Conservation (phyloP, 2,113 vertebrate genomes). For the Recurvirostra avosetta region DNA sequence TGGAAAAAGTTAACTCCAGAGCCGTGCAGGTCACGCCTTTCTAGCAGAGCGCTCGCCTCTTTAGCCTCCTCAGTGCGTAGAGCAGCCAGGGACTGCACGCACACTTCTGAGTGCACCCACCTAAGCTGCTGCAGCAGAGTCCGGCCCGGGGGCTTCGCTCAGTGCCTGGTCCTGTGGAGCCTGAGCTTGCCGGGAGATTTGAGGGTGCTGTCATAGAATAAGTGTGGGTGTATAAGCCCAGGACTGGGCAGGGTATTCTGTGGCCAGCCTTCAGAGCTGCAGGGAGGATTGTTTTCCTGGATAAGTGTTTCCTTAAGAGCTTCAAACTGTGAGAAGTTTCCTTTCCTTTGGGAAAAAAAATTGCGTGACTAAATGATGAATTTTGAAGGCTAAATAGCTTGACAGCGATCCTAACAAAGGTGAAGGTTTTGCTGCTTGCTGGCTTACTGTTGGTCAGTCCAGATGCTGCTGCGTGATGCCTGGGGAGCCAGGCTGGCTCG, state of each 20-base stretch:
- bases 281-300: neutral
- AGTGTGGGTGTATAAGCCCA: neutral
- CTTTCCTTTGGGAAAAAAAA: neutral
- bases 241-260: neutral
- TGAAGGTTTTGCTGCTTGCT: neutral
- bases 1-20: neutral
- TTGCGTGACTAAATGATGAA: neutral
- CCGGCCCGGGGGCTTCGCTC: neutral
- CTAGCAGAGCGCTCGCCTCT: neutral
- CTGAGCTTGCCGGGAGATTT: neutral
- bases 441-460: neutral
- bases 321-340: neutral
- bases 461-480: neutral
- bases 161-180: neutral
- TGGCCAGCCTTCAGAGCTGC: neutral
- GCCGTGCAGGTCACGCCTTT: neutral
- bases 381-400: neutral
- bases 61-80: neutral
- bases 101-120: accelerated
- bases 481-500: neutral
- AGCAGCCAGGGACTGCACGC: neutral
- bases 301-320: neutral
- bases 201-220: neutral
- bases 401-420: accelerated
- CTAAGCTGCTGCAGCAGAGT: neutral